Evolutionary conservation across 2,888 invertebrate genomes (phyloP).

Genomic region (Corythucha ciliata): DNA sequence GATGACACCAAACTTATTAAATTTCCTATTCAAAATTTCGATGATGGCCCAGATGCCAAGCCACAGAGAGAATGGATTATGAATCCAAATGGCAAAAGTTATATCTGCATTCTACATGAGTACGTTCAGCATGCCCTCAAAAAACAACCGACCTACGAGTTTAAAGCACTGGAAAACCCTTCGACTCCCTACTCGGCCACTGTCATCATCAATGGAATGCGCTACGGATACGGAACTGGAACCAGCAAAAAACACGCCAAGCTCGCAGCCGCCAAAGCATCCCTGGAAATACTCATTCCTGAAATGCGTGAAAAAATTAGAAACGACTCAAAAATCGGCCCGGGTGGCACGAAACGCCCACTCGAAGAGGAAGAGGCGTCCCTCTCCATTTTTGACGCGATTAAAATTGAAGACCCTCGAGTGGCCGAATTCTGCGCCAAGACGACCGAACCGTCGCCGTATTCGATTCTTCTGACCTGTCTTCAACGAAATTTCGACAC

Average conservation of each 20-base stretch:
- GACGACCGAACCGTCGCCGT: constrained; percentile 91
- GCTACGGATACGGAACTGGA: constrained; percentile 89
- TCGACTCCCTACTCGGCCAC: constrained; percentile 89
- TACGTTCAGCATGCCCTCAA: constrained; percentile 92
- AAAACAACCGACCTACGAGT: constrained; percentile 86
- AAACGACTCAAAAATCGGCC: constrained; percentile 45
- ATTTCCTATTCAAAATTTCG: constrained; percentile 53
- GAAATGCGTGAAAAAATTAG: constrained; percentile 77
- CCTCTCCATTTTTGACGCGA: constrained; percentile 75
- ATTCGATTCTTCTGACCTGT: constrained; percentile 84
- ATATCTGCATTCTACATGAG: constrained; percentile 93
- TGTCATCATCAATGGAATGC: constrained; percentile 82
- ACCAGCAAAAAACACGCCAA: constrained; percentile 95
- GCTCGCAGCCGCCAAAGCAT: constrained; percentile 80
- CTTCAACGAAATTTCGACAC: constrained; percentile 86
- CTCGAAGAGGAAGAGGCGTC: constrained; percentile 35
- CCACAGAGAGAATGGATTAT: constrained; percentile 71
- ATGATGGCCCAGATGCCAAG: constrained; percentile 30
- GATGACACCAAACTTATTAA: constrained; percentile 88
- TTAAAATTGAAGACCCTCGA: constrained; percentile 86
- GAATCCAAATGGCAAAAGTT: constrained; percentile 94
- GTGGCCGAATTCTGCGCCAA: constrained; percentile 92
- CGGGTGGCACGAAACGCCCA: constrained; percentile 42
- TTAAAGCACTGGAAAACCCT: constrained; percentile 82
- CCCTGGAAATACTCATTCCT: constrained; percentile 84